These are phyloP conservation scores for Gambusia holbrooki DNA, from an alignment of 2,113 vertebrate species.

Conservation along the genomic window DNA sequence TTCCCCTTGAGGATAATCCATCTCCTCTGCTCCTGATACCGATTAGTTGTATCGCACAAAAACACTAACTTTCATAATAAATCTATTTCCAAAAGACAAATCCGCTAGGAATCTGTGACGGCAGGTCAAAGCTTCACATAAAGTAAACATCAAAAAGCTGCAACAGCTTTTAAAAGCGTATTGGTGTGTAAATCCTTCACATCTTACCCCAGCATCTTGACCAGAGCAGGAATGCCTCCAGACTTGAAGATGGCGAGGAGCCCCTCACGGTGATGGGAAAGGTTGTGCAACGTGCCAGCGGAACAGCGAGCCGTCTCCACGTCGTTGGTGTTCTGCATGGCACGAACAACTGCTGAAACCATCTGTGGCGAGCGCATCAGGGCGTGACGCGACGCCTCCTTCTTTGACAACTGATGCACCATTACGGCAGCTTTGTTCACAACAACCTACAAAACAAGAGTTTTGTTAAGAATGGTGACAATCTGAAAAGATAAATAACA, in stretches of 20 bases:
- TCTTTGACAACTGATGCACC: conserved; percentile 99
- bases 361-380: conserved; percentile 99
- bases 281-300: conserved; percentile 95
- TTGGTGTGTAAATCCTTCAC: background rate
- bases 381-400: conserved; percentile 96
- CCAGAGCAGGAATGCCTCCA: conserved; percentile 95
- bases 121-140: background rate
- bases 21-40: too few relatives aligned
- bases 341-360: conserved; percentile 97
- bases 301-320: conserved; percentile 98
- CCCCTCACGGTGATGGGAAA: conserved; percentile 97
- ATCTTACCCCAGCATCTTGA: conserved; percentile 96
- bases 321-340: conserved; percentile 97
- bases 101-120: background rate
- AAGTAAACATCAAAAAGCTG: background rate
- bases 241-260: conserved; percentile 98
- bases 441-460: conserved; percentile 85
- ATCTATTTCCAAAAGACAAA: background rate
- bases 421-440: conserved; percentile 98
- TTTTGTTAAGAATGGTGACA: background rate
- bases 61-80: background rate
- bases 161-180: background rate
- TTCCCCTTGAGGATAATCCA: too few relatives aligned
- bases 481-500: background rate
- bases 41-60: background rate